These are phyloP conservation scores for Zophobas morio DNA, from an alignment of 1,140 invertebrate species.

Conservation along the genomic window DNA sequence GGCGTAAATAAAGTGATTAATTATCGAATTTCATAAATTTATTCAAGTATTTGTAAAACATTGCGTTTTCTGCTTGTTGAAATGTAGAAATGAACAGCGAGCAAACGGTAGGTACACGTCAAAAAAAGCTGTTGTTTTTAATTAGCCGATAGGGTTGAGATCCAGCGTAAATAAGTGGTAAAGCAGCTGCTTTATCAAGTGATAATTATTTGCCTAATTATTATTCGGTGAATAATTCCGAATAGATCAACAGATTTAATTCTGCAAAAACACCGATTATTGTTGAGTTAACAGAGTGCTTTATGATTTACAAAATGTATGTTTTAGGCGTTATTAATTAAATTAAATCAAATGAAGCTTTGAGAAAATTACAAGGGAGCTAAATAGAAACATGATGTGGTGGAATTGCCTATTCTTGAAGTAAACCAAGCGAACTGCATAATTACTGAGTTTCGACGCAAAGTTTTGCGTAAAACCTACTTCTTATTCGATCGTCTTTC, in stretches of 20 bases:
- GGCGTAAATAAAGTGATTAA: no score
- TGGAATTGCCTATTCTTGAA: slow-evolving; percentile 44
- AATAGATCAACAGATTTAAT: slow-evolving; percentile 44
- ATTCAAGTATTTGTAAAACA: no score
- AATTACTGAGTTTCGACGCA: slow-evolving; percentile 30
- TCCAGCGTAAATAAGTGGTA: slow-evolving; percentile 29
- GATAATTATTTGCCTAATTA: slow-evolving; percentile 32
- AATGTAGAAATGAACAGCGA: no score
- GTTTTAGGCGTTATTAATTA: slow-evolving; percentile 45
- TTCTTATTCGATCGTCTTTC: slow-evolving; percentile 22
- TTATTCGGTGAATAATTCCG: slow-evolving; percentile 19
- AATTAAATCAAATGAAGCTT: slow-evolving; percentile 48
- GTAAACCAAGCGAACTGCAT: slow-evolving; percentile 46
- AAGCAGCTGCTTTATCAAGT: slow-evolving; percentile 20
- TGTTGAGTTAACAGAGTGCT: slow-evolving; percentile 43
- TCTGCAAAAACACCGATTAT: slow-evolving; percentile 43
- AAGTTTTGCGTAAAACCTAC: slow-evolving; percentile 33
- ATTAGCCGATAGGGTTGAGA: not conserved
- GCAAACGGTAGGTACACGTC: no score
- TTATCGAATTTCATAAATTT: no score
- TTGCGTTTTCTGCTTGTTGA: no score
- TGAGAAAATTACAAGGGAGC: slow-evolving; percentile 42
- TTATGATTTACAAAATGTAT: slow-evolving; percentile 48
- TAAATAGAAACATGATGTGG: slow-evolving; percentile 46
- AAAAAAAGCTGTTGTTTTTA: no score